These are phyloP conservation scores for Neofelis nebulosa DNA, from an alignment of 2,113 vertebrate species.

Conservation along the genomic window DNA sequence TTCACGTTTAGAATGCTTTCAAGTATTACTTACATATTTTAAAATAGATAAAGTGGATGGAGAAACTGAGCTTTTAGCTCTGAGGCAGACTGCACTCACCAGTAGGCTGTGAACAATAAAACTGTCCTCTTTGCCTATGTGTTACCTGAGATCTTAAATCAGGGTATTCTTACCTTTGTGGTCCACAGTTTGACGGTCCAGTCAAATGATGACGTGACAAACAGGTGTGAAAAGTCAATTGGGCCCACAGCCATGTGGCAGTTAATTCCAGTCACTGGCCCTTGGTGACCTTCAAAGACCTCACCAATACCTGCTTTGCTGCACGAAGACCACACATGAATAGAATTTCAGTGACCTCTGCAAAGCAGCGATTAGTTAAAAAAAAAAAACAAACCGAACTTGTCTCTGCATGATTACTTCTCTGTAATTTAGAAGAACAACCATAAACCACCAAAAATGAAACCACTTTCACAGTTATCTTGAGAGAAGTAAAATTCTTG, in stretches of 20 bases:
- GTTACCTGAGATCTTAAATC: background rate
- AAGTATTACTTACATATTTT: background rate
- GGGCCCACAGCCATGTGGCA: slow-evolving; percentile 96
- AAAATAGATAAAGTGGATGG: background rate
- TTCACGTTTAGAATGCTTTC: background rate
- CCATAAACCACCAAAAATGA: background rate
- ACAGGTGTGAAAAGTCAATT: slow-evolving; percentile 97
- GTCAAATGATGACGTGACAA: slow-evolving; percentile 98
- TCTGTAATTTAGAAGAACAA: background rate
- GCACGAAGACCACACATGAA: slow-evolving; percentile 61
- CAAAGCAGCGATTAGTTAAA: background rate
- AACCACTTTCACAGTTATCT: background rate
- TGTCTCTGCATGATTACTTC: background rate
- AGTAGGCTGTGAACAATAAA: background rate
- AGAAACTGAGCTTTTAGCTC: background rate
- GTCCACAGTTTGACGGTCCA: slow-evolving; percentile 99
- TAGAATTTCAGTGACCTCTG: slow-evolving; percentile 27
- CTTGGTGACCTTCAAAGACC: slow-evolving; percentile 98
- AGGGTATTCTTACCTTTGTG: slow-evolving; percentile 91
- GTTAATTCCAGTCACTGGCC: slow-evolving; percentile 97
- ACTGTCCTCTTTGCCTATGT: background rate
- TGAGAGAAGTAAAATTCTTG: background rate
- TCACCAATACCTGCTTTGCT: slow-evolving; percentile 99
- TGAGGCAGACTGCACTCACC: background rate
- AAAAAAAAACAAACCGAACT: background rate